Evolutionary conservation across 2,888 invertebrate species (phyloP).

Genomic region (Ornithoptera alexandrae): DNA sequence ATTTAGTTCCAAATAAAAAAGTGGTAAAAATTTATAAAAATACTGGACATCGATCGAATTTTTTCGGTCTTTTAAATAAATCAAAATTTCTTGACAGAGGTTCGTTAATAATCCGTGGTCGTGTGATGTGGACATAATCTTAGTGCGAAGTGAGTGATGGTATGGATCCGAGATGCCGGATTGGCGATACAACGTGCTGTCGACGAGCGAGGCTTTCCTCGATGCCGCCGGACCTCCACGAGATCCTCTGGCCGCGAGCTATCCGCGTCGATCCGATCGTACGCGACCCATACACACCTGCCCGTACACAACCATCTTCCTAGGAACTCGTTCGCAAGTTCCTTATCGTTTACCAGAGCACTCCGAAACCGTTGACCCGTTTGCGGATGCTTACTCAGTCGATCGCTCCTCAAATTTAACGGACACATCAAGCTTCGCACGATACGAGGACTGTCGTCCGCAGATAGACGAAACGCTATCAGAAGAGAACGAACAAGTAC

Average conservation of each 20-base stretch:
- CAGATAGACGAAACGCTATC: slow-evolving; percentile 55
- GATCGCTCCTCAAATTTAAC: slow-evolving; percentile 74
- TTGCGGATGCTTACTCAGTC: slow-evolving; percentile 70
- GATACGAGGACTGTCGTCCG: slow-evolving; percentile 70
- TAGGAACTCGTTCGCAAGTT: slow-evolving; percentile 58
- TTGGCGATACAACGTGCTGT: slow-evolving; percentile 79
- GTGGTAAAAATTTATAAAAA: not conserved
- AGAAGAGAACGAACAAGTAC: slow-evolving; percentile 47
- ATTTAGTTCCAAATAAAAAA: not conserved
- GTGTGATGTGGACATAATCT: slow-evolving; percentile 45
- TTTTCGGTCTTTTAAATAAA: not conserved
- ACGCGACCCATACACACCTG: slow-evolving; percentile 71
- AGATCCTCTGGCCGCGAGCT: slow-evolving; percentile 71
- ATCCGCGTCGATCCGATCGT: slow-evolving; percentile 77
- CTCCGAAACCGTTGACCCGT: slow-evolving; percentile 66
- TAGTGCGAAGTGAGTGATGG: slow-evolving; percentile 60
- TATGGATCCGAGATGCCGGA: slow-evolving; percentile 72
- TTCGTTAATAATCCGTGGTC: slow-evolving; percentile 36
- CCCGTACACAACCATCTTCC: slow-evolving; percentile 73
- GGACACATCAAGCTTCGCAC: slow-evolving; percentile 74
- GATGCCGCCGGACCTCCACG: slow-evolving; percentile 55
- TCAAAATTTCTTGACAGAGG: not conserved
- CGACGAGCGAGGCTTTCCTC: slow-evolving; percentile 76
- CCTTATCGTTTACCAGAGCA: slow-evolving; percentile 60
- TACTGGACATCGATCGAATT: slow-evolving; percentile 20